Evolutionary conservation across 2,888 invertebrate species (phyloP), one percentile per base, ranked within the genome.

Genomic region (Dryocosmus kuriphilus): DNA sequence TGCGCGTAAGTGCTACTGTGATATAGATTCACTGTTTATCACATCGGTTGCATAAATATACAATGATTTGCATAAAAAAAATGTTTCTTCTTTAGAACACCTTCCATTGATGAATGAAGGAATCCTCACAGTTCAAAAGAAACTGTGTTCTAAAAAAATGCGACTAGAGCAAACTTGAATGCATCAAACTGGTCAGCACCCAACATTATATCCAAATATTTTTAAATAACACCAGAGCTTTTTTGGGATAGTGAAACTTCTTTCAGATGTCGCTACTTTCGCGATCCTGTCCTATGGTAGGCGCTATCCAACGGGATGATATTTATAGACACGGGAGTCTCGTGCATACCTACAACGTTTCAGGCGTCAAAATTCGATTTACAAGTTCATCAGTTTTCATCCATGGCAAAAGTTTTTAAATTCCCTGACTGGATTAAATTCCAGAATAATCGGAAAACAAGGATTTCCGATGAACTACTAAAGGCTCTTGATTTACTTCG

Each of bases 291-390:
- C 60, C 77, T 82, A 86, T 86, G 89, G 85, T 86, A 87, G 87
- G 86, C 84, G 83, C 84, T 79, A 86, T 88, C 88, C 86, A 88
- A 89, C 86, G 81, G 83, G 73, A 85, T 81, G 88, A 88, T 90
- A 89, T 90, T 90, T 87, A 89, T 89, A 90, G 90, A 89, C 80
- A 82, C 81, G 81, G 84, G 88, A 88, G 87, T 88, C 87, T 86
- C 85, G 85, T 85, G 87, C 84, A 86, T 87, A 87, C 81, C 82
- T 79, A 85, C 85, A 85, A 84, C 85, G 86, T 84, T 88, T 88
- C 85, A 85, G 85, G 87, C 86, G 86, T 89, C 85, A 88, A 90
- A 89, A 88, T 87, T 62, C 65, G 55, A 38, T 71, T 63, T 62
- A 57, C 51, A 78, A 82, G 83, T 83, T 81, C 79, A 77, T 76